These are phyloP conservation scores for Agrochola lychnidis DNA, from an alignment of 2,888 invertebrate species.

Conservation along the genomic window DNA sequence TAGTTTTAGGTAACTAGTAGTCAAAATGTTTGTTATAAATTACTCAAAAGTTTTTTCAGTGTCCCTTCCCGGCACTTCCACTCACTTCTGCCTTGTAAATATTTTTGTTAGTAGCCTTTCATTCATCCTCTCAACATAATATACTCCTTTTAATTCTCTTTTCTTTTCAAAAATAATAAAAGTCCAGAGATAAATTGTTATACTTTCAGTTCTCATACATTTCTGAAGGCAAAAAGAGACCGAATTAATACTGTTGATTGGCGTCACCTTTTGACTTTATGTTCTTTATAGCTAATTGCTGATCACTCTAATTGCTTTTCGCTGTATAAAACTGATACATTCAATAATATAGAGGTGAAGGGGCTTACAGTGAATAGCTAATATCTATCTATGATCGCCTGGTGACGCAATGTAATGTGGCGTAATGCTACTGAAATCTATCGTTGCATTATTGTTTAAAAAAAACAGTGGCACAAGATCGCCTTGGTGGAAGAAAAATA, in stretches of 20 bases:
- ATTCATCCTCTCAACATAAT: neutral
- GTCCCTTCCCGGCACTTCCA: too few relatives aligned
- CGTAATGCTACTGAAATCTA: constrained; percentile 19
- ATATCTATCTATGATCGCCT: constrained; percentile 8
- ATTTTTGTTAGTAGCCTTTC: too few relatives aligned
- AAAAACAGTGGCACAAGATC: neutral
- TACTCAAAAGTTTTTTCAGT: too few relatives aligned
- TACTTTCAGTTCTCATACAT: constrained; percentile 5
- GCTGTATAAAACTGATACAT: constrained; percentile 40
- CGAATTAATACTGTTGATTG: constrained; percentile 19
- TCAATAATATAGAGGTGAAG: constrained; percentile 13
- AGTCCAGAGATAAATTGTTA: neutral
- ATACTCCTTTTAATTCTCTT: neutral
- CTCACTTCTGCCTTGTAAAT: too few relatives aligned
- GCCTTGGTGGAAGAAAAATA: too few relatives aligned
- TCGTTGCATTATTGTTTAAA: constrained; percentile 22
- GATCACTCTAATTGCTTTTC: constrained; percentile 46
- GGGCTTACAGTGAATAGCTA: neutral
- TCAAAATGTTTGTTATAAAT: too few relatives aligned
- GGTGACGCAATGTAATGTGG: constrained; percentile 19
- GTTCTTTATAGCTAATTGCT: constrained; percentile 9
- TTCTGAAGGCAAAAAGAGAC: neutral
- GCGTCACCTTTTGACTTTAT: constrained; percentile 19
- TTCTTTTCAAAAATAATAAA: neutral
- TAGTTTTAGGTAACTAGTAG: too few relatives aligned